Evolutionary conservation across 37 sponge, comb jelly and placozoan genomes (phyloP).

Genomic region (Oopsacas minuta): DNA sequence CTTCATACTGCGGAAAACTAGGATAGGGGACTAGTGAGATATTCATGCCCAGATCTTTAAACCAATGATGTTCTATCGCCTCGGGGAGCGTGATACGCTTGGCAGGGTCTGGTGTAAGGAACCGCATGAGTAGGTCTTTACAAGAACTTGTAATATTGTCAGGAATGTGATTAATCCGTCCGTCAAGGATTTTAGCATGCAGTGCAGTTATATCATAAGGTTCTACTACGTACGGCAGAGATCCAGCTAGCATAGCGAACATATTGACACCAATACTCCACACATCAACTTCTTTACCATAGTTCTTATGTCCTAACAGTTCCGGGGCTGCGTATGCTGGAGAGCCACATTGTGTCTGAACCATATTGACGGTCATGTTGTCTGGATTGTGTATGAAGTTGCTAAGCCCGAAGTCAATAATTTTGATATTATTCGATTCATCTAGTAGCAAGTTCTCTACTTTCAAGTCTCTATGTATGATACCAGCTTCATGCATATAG

Average conservation of each 20-base stretch:
- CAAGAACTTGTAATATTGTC: slow-evolving; percentile 47
- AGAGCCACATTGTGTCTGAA: slow-evolving; percentile 89
- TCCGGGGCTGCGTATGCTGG: slow-evolving; percentile 99
- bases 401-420: slow-evolving; percentile 63
- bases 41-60: slow-evolving; percentile 28
- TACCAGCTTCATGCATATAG: slow-evolving; percentile 73
- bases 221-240: slow-evolving; percentile 85
- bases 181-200: slow-evolving; percentile 90
- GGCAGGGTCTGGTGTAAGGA: slow-evolving; percentile 56
- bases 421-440: slow-evolving; percentile 51
- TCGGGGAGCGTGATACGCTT: slow-evolving; percentile 59
- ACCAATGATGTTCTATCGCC: slow-evolving; percentile 68
- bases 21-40: slow-evolving; percentile 53
- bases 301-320: slow-evolving; percentile 72
- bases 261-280: slow-evolving; percentile 99
- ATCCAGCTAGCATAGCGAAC: slow-evolving; percentile 98
- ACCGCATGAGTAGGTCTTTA: slow-evolving; percentile 47
- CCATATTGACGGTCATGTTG: slow-evolving; percentile 34
- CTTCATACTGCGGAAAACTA: slow-evolving; percentile 18
- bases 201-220: slow-evolving; percentile 87
- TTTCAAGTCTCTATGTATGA: slow-evolving; percentile 92
- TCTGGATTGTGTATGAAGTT: slow-evolving; percentile 42
- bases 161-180: slow-evolving; percentile 91
- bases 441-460: slow-evolving; percentile 90
- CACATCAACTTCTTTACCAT: slow-evolving; percentile 89